A percentile compares a stretch with the other conserved stretches of the same genome.
Conservation (phyloP, 1,140 invertebrate genomes). For the Trichonephila clavata region DNA sequence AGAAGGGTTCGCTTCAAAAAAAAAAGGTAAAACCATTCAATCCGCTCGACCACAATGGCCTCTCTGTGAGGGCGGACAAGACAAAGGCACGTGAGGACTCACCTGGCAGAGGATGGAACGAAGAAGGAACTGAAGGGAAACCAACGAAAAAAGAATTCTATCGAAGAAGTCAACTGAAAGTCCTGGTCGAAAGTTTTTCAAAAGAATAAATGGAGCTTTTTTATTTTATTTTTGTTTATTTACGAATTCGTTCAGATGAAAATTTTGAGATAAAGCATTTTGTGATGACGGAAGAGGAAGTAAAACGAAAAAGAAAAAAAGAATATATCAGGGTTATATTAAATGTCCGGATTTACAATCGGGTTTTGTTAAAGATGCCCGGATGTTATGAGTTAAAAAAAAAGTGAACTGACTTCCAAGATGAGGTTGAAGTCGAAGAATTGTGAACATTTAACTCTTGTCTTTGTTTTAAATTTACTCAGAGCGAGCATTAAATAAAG, state of each 20-base stretch:
- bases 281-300: neutral
- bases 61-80: neutral
- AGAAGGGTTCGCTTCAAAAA: neutral
- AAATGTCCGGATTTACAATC: neutral
- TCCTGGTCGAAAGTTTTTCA: conserved; percentile 14
- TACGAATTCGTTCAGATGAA: conserved; percentile 3
- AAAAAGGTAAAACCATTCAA: conserved; percentile 1
- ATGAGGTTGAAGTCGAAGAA: neutral
- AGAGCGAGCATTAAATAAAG: too few species aligned
- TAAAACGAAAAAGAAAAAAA: neutral
- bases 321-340: neutral
- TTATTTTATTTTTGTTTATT: neutral
- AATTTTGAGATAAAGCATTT: conserved; percentile 15
- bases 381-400: neutral
- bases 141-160: neutral
- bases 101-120: neutral
- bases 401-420: neutral
- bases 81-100: conserved; percentile 24
- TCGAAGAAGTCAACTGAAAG: neutral
- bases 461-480: too few species aligned
- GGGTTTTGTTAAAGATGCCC: neutral
- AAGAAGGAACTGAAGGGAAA: neutral
- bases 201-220: neutral
- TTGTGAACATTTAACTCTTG: neutral
- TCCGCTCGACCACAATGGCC: neutral